Evolutionary conservation across 2,888 invertebrate genomes (phyloP).

Genomic region (Brenthis hecate): DNA sequence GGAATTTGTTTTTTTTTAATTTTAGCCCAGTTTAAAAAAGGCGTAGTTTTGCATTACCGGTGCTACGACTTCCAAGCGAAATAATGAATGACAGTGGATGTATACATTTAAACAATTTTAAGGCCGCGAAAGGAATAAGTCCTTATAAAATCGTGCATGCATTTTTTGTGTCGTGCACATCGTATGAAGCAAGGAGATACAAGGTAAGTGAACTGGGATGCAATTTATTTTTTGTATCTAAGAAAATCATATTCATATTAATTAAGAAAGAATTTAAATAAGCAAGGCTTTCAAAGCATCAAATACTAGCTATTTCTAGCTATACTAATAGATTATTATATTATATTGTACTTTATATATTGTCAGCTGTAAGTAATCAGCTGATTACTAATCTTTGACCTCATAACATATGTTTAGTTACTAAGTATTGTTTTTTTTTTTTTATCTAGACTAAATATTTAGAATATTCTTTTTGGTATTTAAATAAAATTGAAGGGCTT

Average conservation of each 20-base stretch:
- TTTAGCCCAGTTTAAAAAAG: slow-evolving; percentile 32
- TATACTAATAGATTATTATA: neutral
- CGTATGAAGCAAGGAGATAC: slow-evolving; percentile 89
- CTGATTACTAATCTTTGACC: slow-evolving; percentile 75
- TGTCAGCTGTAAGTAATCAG: slow-evolving; percentile 59
- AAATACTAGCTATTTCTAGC: slow-evolving; percentile 10
- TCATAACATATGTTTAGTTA: slow-evolving; percentile 65
- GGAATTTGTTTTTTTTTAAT: slow-evolving; percentile 42
- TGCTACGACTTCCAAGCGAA: slow-evolving; percentile 29
- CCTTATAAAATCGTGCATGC: slow-evolving; percentile 91
- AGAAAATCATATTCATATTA: neutral
- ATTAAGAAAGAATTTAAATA: neutral
- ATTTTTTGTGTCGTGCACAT: slow-evolving; percentile 92
- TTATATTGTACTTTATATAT: slow-evolving; percentile 22
- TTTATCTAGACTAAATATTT: neutral
- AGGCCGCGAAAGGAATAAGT: slow-evolving; percentile 88
- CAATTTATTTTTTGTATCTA: neutral
- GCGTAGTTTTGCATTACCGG: slow-evolving; percentile 39
- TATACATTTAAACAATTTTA: slow-evolving; percentile 90
- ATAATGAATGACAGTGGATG: slow-evolving; percentile 88
- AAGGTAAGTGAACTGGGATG: slow-evolving; percentile 83
- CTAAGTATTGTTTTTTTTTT: neutral
- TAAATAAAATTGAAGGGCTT: no score
- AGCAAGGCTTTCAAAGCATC: no score
- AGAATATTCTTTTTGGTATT: no score